A percentile compares a stretch with the other conserved stretches of the same genome.
Conservation (phyloP, 2,888 invertebrate genomes). For the Eristalis tenax region DNA sequence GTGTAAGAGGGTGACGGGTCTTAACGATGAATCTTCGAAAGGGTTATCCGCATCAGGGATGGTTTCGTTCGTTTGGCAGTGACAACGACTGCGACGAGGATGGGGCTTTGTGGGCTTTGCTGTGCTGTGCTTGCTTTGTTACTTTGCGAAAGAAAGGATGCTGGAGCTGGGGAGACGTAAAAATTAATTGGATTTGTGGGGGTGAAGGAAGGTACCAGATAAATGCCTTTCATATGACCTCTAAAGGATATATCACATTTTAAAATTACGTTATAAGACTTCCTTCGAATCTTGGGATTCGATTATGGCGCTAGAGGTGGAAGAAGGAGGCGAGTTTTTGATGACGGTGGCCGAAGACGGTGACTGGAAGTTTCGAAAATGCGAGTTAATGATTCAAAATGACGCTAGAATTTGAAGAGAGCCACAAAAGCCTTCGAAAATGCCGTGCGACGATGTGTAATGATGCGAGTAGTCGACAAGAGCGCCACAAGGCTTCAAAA, state of each 20-base stretch:
- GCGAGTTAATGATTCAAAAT: no score
- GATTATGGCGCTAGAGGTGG: no score
- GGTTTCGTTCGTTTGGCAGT: neutral
- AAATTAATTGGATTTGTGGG: neutral
- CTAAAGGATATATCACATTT: neutral
- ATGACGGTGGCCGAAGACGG: no score
- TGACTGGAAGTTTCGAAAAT: no score
- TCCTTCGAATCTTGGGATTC: neutral
- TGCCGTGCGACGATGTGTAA: no score
- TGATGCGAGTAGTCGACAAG: no score
- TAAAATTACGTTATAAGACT: neutral
- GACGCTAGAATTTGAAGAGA: no score
- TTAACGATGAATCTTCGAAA: neutral
- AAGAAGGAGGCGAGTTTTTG: no score
- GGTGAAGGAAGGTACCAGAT: neutral
- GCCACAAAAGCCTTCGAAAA: no score
- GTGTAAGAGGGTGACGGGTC: conserved; percentile 6
- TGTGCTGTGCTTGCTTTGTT: neutral
- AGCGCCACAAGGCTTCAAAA: no score
- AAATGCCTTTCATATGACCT: conserved; percentile 1
- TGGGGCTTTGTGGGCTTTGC: neutral
- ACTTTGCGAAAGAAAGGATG: neutral
- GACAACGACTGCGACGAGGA: neutral
- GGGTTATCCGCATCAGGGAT: neutral
- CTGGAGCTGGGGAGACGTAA: neutral